These are phyloP conservation scores for Ibidorhyncha struthersii DNA, from an alignment of 2,113 vertebrate genomes.

Conservation along the genomic window DNA sequence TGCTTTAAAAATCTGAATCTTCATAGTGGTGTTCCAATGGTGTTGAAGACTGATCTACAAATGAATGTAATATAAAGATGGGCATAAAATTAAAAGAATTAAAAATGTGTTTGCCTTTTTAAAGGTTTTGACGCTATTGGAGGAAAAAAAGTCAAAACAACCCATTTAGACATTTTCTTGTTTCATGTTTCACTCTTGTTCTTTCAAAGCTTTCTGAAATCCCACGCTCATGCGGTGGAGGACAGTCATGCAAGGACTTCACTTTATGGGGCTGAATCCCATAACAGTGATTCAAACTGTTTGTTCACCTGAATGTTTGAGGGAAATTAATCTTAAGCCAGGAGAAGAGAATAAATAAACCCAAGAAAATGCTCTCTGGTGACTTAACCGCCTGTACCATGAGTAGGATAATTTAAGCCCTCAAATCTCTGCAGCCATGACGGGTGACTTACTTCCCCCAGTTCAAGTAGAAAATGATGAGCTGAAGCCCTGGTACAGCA, in stretches of 20 bases:
- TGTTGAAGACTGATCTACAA: neutral
- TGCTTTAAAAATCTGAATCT: neutral
- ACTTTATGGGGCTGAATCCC: neutral
- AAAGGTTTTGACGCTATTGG: neutral
- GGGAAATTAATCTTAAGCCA: neutral
- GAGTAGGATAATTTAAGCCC: neutral
- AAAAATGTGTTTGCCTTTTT: neutral
- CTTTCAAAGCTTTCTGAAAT: neutral
- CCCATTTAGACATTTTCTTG: neutral
- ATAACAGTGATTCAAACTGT: neutral
- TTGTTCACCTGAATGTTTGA: neutral
- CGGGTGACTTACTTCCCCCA: neutral
- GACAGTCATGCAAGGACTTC: neutral
- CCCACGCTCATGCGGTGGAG: fast-evolving
- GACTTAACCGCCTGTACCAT: neutral
- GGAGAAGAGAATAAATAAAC: neutral
- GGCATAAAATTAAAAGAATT: neutral
- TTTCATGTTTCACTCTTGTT: fast-evolving
- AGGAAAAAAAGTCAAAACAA: neutral
- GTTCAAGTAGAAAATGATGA: neutral
- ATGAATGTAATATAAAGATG: neutral
- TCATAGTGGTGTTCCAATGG: neutral
- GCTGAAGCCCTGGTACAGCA: neutral
- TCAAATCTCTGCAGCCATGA: neutral
- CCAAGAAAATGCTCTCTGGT: neutral